Base-by-base conservation (phyloP, 2,113 vertebrate genomes). In the Bos javanicus region DNA sequence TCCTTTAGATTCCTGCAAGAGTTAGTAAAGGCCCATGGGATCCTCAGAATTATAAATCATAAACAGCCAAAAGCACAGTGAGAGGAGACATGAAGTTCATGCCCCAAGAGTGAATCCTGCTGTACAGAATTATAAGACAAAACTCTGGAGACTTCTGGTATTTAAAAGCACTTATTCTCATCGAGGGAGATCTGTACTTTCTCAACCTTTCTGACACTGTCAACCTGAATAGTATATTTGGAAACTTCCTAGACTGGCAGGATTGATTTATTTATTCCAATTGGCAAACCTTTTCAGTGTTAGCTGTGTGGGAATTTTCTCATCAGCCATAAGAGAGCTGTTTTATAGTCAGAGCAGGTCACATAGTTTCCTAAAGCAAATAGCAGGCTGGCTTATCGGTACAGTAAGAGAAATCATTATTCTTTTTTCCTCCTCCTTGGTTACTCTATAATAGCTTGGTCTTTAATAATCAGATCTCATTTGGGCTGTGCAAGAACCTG, bases 321-420 rank as follows among this genome's bases (percentile, higher is more conserved):
- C 71, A 89, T 88, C 57, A 91, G 67, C 56, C 78, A 15, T 64
- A 74, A 21, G 88, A 91, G 91, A 95, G 82, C 97, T 98, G 57
- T 89, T 98, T 97, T 92, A 88, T 50, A 98, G 94, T 95, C 97
- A 97, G 43, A 94, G 82, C 93, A 95, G 78, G 85, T 89, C 21
- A 50, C 30, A 21, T 23, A 71, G 82, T 74, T 94, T 96, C 88
- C 88, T 92, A 86, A 96, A 97, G 95, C 92, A 96, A 96, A 97
- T 39, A 95, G 74, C 56, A 83, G 81, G 28, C 92, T 0, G 6
- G 57, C 94, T 97, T 97, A 97, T 95, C 94, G 48, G 82, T 36
- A 3, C 36, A 13, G 43, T 17, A 28, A 92, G 59, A 81, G 56
- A 80, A 96, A n/a, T 89, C 33, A 62, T 96, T 95, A 36, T 80